Evolutionary conservation across 2,113 vertebrate species (phyloP), one percentile per base, ranked within the genome.

Genomic region (Meriones unguiculatus): DNA sequence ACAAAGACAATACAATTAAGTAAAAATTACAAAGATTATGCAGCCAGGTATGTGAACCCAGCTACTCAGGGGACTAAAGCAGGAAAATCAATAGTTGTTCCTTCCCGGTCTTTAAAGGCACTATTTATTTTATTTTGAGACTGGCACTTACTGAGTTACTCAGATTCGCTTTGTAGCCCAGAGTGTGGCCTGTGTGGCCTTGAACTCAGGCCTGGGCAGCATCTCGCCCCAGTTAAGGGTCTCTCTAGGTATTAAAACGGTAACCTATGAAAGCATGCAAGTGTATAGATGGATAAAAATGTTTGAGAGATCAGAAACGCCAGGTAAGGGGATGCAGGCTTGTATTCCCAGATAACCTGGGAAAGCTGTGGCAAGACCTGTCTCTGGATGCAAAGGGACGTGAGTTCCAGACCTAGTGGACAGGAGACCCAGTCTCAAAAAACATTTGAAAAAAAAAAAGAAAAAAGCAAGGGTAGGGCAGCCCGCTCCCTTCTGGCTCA

Each of bases 181-280:
- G 35, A 46, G 46, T 46, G 46, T 46, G 46, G 46, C 46, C 46
- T 46, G 46, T 18, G 22, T 57, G 69, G 67, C 35, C 35, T 73
- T 28, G 22, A 88, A 72, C 22, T 28, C 81, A 64, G 0, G n/a
- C 22, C 28, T 32, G 14, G 32, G 14, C 70, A 32, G 38, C 25
- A 62, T 38, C 70, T 12, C 38, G 20, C 25, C 70, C 13, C 8
- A 12, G 3, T 15, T 80, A 30, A 30, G 38, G 52, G 15, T 62
- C 70, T 89, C 24, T 62, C 30, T 30, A 28, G 32, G 32, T 18
- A 62, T 41, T 89, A 64, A 62, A 89, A 89, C 13, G 41, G 1
- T 89, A 86, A 85, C 72, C 52, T 35, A 82, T 25, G 2, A 72
- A 87, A 73, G 54, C 52, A 84, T 93, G 88, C 82, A 75, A 89